Percentiles rank a stretch among this genome's conserved stretches.
Conservation (phyloP, 2,113 vertebrate species). For the Columba livia region DNA sequence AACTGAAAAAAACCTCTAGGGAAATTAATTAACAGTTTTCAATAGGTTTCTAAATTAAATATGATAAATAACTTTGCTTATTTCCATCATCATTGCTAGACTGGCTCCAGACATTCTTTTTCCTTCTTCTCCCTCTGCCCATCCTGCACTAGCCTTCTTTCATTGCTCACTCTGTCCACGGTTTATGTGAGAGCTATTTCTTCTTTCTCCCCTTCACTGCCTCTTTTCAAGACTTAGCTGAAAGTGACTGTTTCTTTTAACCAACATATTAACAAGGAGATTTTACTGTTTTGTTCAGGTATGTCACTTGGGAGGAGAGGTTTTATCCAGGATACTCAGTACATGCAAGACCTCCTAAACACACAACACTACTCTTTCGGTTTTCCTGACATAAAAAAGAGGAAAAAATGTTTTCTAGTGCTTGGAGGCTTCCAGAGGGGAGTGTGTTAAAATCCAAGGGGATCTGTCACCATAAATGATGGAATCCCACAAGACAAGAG, state of each 20-base stretch:
- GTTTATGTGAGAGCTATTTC: not conserved
- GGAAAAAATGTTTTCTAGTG: not conserved
- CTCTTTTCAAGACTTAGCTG: not conserved
- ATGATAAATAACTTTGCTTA: not conserved
- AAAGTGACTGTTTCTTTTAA: not conserved
- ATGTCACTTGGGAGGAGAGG: not conserved
- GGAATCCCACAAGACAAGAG: slow-evolving; percentile 18
- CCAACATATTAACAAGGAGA: not conserved
- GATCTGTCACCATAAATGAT: not conserved
- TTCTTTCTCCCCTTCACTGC: not conserved
- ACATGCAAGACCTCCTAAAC: not conserved
- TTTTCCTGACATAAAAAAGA: not conserved
- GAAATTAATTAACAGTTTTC: not conserved
- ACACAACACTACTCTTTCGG: not conserved
- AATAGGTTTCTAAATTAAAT: not conserved
- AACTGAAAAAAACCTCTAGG: too few species aligned
- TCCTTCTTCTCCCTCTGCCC: not conserved
- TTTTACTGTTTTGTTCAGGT: not conserved
- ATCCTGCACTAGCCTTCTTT: not conserved
- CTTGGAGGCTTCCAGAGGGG: not conserved
- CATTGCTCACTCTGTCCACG: not conserved
- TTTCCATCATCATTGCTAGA: not conserved
- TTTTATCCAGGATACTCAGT: not conserved
- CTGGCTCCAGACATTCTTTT: not conserved
- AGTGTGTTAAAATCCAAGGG: slow-evolving; percentile 27